Conservation (phyloP, 2,888 invertebrate genomes). For the Endomychus coccineus region DNA sequence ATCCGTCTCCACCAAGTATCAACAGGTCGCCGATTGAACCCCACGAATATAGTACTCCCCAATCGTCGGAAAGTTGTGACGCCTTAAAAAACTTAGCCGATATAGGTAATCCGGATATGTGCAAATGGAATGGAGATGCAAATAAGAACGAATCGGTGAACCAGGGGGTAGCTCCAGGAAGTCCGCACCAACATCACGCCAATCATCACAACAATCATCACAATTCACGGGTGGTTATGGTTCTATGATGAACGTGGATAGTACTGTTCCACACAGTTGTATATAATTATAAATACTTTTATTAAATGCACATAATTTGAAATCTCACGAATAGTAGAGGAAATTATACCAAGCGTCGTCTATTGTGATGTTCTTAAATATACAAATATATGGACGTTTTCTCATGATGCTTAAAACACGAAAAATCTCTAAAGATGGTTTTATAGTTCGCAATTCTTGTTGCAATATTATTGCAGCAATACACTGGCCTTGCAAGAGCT, state of each 20-base stretch:
- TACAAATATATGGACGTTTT: too few relatives aligned
- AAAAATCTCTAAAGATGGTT: too few relatives aligned
- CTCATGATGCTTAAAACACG: too few relatives aligned
- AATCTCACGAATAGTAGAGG: too few relatives aligned
- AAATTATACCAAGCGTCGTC: too few relatives aligned
- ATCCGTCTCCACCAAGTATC: conserved; percentile 30
- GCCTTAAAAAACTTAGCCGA: conserved; percentile 36
- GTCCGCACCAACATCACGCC: conserved; percentile 40
- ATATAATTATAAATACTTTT: conserved; percentile 35
- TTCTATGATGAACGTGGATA: conserved; percentile 46
- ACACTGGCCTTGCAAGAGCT: too few relatives aligned
- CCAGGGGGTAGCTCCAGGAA: conserved; percentile 34
- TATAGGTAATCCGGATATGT: conserved; percentile 38
- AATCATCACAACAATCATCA: conserved; percentile 39
- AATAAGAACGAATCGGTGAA: conserved; percentile 32
- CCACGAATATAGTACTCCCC: conserved; percentile 20
- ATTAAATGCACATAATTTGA: too few relatives aligned
- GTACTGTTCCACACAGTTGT: too few relatives aligned
- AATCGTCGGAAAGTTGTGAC: conserved; percentile 33
- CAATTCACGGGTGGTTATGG: conserved; percentile 44
- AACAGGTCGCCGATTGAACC: conserved; percentile 17
- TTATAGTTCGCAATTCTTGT: too few relatives aligned
- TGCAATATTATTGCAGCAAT: too few relatives aligned
- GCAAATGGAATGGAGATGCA: conserved; percentile 38
- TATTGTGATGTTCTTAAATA: too few relatives aligned